Conservation (phyloP, 2,113 vertebrate species). For the Xiphophorus maculatus region DNA sequence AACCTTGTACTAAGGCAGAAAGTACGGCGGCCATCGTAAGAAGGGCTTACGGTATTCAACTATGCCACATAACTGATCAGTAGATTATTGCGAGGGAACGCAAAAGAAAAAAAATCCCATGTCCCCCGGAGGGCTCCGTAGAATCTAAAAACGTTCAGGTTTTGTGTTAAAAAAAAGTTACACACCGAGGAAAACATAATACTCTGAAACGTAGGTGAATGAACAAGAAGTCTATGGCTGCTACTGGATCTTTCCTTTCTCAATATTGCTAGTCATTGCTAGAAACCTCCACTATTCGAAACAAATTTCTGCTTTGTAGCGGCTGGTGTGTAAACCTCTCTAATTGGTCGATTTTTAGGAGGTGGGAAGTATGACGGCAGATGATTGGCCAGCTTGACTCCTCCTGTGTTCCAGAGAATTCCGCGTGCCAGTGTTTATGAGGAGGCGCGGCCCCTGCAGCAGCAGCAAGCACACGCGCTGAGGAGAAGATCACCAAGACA, state of each 20-base stretch:
- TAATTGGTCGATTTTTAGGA: constrained; percentile 32
- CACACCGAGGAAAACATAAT: not conserved
- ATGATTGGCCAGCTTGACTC: constrained; percentile 30
- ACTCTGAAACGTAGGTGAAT: not conserved
- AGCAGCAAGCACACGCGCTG: not conserved
- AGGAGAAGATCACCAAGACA: not conserved
- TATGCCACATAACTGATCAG: too few species aligned
- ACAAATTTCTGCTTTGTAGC: not conserved
- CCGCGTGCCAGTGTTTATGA: constrained; percentile 15
- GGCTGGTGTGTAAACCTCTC: constrained; percentile 17
- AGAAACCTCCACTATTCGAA: not conserved
- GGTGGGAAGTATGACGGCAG: not conserved
- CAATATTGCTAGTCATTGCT: not conserved
- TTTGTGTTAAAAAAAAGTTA: not conserved
- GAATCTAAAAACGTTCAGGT: not conserved
- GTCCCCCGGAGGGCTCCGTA: not conserved
- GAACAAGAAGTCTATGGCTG: not conserved
- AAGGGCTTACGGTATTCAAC: too few species aligned
- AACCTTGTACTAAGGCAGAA: too few species aligned
- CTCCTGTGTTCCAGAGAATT: constrained; percentile 67
- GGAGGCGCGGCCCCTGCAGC: constrained; percentile 17
- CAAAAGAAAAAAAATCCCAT: too few species aligned
- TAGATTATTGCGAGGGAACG: too few species aligned
- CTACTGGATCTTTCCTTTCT: not conserved
- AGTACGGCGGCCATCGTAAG: too few species aligned